These are phyloP conservation scores for Eupithecia abbreviata DNA, from an alignment of 2,888 invertebrate genomes.

Conservation along the genomic window DNA sequence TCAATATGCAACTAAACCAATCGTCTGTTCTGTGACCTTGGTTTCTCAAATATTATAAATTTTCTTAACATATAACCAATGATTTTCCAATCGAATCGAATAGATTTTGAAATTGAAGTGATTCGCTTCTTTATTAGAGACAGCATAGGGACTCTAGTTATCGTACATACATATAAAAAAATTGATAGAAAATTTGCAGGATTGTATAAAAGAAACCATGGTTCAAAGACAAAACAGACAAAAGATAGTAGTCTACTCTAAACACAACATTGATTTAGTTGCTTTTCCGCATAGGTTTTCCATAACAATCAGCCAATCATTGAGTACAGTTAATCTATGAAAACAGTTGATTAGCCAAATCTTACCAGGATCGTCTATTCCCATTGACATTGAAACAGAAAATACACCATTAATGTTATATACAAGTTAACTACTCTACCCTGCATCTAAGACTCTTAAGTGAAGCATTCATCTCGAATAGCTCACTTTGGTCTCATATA, in stretches of 20 bases:
- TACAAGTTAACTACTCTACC: slow-evolving; percentile 31
- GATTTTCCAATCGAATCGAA: background rate
- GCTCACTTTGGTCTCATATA: slow-evolving; percentile 5
- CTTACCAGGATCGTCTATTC: slow-evolving; percentile 82
- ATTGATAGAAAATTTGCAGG: background rate
- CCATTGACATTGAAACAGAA: slow-evolving; percentile 81
- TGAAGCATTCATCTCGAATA: slow-evolving; percentile 21
- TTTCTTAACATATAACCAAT: background rate
- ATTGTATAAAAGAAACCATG: slow-evolving; percentile 50
- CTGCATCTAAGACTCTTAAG: slow-evolving; percentile 8
- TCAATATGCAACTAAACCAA: slow-evolving; percentile 69
- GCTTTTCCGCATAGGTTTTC: slow-evolving; percentile 44
- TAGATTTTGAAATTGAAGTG: background rate
- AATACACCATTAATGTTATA: slow-evolving; percentile 68
- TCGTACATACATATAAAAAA: background rate
- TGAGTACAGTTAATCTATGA: slow-evolving; percentile 54
- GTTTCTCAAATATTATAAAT: slow-evolving; percentile 44
- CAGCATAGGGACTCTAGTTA: background rate
- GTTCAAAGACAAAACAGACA: slow-evolving; percentile 46
- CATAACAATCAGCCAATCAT: slow-evolving; percentile 49
- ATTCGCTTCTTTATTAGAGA: background rate
- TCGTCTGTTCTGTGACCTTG: slow-evolving; percentile 64
- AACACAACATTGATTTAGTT: slow-evolving; percentile 59
- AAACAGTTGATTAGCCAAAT: slow-evolving; percentile 60
- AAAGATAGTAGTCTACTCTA: slow-evolving; percentile 34